A percentile compares a stretch with the other conserved stretches of the same genome.
These are phyloP conservation scores for Drosophila suzukii DNA, from an alignment of 1,140 invertebrate species.

Conservation along the genomic window DNA sequence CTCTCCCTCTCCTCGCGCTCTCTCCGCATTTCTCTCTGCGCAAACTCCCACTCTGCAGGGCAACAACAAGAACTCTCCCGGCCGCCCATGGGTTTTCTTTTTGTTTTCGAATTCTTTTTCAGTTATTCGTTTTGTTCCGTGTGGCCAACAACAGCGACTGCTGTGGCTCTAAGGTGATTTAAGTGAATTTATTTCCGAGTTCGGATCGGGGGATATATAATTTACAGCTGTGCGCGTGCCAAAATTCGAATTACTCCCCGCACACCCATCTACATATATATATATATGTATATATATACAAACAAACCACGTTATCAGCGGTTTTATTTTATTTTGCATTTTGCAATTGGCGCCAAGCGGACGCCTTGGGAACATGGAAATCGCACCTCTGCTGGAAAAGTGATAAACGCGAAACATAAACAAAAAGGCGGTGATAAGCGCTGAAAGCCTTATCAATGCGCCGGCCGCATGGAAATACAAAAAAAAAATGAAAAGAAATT, in stretches of 20 bases:
- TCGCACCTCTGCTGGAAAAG: constrained; percentile 56
- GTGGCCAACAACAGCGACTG: constrained; percentile 59
- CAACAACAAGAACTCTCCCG: constrained; percentile 28
- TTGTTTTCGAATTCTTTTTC: constrained; percentile 40
- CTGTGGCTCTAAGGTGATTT: constrained; percentile 63
- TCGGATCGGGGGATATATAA: constrained; percentile 30
- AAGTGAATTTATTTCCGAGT: constrained; percentile 14
- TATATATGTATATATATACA: constrained; percentile 1
- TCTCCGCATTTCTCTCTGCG: constrained; percentile 28
- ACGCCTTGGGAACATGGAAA: constrained; percentile 20
- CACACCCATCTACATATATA: not conserved
- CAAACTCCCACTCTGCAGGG: constrained; percentile 28
- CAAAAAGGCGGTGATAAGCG: constrained; percentile 68
- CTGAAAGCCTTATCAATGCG: constrained; percentile 60
- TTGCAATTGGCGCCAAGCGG: constrained; percentile 56
- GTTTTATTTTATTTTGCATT: constrained; percentile 25
- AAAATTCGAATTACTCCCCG: constrained; percentile 6
- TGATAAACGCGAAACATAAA: constrained; percentile 76
- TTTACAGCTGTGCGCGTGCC: constrained; percentile 57
- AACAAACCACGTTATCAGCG: constrained; percentile 63
- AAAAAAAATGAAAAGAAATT: constrained; percentile 20
- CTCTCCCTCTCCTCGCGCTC: constrained; percentile 16
- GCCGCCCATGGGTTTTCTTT: constrained; percentile 32
- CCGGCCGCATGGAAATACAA: constrained; percentile 46
- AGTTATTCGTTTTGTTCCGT: constrained; percentile 70